These are phyloP conservation scores for Tachyglossus aculeatus DNA, from an alignment of 2,797 vertebrate species.

Conservation along the genomic window DNA sequence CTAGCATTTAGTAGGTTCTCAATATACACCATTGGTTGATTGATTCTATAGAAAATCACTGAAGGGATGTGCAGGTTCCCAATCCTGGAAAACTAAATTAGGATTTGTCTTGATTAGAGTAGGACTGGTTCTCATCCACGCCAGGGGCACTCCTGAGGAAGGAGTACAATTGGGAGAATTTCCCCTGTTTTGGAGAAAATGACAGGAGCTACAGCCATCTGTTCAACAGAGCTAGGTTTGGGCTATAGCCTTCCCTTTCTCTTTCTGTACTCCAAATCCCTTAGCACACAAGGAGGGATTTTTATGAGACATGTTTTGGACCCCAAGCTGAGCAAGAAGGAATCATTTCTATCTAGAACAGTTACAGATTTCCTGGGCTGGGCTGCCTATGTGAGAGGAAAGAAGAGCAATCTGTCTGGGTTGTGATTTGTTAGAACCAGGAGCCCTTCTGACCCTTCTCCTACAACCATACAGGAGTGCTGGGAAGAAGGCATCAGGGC, in stretches of 20 bases:
- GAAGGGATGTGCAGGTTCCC: neutral
- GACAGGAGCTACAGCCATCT: conserved; percentile 1
- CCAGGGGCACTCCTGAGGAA: neutral
- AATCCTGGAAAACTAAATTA: neutral
- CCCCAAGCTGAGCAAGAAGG: neutral
- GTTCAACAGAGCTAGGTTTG: neutral
- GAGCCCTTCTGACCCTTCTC: too few relatives aligned
- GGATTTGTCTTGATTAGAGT: neutral
- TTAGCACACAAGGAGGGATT: neutral
- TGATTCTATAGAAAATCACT: neutral
- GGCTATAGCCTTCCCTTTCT: neutral
- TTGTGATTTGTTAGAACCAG: too few relatives aligned
- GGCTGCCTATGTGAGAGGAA: too few relatives aligned
- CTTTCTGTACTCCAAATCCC: neutral
- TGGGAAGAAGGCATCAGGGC: too few relatives aligned
- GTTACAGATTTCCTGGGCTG: too few relatives aligned
- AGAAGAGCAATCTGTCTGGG: too few relatives aligned
- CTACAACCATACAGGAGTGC: too few relatives aligned
- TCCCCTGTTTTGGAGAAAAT: neutral
- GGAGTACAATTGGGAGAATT: neutral
- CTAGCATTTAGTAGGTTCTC: neutral
- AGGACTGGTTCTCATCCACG: neutral
- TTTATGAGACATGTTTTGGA: neutral
- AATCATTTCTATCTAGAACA: neutral
- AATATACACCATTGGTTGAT: conserved; percentile 1